phyloP scores from a whole-genome alignment of 2,797 vertebrate species.

The Melanotaenia pygmaea region DNA sequence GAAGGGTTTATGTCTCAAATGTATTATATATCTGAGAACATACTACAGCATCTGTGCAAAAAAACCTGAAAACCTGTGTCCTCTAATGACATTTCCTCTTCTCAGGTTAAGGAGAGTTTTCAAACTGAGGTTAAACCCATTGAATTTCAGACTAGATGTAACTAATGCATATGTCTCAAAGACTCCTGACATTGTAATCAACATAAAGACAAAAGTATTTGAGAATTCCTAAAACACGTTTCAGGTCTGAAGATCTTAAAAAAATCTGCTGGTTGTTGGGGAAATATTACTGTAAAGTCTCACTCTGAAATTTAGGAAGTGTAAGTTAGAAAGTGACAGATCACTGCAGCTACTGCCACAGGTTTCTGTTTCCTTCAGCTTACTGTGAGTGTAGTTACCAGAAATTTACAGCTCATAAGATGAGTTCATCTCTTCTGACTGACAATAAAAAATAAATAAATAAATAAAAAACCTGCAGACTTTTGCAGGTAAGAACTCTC shows the following conservation, averaged over 20 bases:
- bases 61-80: background rate
- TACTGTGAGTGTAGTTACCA: background rate
- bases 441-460: no score
- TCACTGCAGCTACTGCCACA: background rate
- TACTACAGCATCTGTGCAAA: slow-evolving; percentile 5
- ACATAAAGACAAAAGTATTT: background rate
- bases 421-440: background rate
- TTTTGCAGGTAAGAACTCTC: no score
- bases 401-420: background rate
- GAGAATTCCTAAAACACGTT: background rate
- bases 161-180: no score
- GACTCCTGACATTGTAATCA: no score
- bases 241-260: background rate
- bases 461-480: no score
- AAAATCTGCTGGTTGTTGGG: background rate
- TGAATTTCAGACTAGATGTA: no score
- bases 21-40: slow-evolving; percentile 16
- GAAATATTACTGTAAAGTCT: background rate
- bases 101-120: background rate
- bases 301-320: background rate
- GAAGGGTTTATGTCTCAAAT: background rate
- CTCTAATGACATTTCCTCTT: background rate
- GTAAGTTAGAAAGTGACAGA: background rate
- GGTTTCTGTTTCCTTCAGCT: background rate
- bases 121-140: background rate